Percentiles rank a stretch among this genome's conserved stretches.
These are phyloP conservation scores for Oxycera nigricornis DNA, from an alignment of 2,888 invertebrate species.

Conservation along the genomic window DNA sequence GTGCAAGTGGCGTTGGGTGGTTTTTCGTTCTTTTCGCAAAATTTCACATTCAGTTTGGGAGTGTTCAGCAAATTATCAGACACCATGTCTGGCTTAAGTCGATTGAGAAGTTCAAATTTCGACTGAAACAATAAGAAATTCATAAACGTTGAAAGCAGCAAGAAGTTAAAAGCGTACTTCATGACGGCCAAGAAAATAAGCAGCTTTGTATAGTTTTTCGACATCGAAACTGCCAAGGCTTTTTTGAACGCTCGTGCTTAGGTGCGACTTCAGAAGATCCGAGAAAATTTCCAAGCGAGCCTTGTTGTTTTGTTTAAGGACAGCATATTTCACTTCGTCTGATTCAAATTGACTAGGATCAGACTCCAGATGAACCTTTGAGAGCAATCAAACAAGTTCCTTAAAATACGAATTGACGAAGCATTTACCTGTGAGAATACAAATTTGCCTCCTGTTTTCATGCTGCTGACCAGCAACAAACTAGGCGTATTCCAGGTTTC, in stretches of 20 bases:
- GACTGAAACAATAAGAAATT: slow-evolving; percentile 68
- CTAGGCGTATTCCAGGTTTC: slow-evolving; percentile 90
- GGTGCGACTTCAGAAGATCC: slow-evolving; percentile 74
- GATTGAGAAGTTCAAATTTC: slow-evolving; percentile 74
- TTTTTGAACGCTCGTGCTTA: slow-evolving; percentile 60
- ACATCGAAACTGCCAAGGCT: not conserved
- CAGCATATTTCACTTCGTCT: slow-evolving; percentile 67
- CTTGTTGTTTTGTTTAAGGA: slow-evolving; percentile 69
- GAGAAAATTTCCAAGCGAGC: slow-evolving; percentile 80
- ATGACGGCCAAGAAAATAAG: slow-evolving; percentile 78
- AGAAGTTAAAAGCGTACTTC: slow-evolving; percentile 66
- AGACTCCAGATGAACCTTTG: slow-evolving; percentile 81
- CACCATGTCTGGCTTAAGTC: slow-evolving; percentile 64
- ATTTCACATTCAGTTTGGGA: slow-evolving; percentile 71
- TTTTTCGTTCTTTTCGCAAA: slow-evolving; percentile 72
- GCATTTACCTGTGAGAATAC: slow-evolving; percentile 77
- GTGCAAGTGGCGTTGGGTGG: slow-evolving; percentile 66
- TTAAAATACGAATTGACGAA: not conserved
- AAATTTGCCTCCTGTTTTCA: slow-evolving; percentile 73
- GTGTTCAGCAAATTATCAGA: slow-evolving; percentile 65
- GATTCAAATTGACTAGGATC: slow-evolving; percentile 73
- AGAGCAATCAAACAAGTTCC: not conserved
- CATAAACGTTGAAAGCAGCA: slow-evolving; percentile 23
- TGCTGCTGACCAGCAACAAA: slow-evolving; percentile 72
- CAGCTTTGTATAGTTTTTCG: slow-evolving; percentile 63